These are phyloP conservation scores for Melangyna quadrimaculata DNA, from an alignment of 2,888 invertebrate genomes.

Conservation along the genomic window DNA sequence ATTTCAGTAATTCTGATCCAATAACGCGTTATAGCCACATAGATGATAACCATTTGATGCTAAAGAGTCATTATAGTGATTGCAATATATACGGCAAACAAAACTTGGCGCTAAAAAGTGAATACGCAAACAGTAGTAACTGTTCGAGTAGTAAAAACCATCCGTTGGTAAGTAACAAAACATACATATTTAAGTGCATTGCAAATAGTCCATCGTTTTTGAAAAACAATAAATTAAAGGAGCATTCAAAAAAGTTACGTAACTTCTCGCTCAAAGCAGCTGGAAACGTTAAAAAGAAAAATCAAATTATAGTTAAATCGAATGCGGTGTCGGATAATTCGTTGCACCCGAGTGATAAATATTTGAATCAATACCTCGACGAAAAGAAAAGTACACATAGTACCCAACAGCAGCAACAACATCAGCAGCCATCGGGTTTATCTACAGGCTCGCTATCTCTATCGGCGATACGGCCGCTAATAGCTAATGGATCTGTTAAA, in stretches of 20 bases:
- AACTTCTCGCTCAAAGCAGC: constrained; percentile 79
- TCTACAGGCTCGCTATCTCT: constrained; percentile 76
- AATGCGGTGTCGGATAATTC: constrained; percentile 81
- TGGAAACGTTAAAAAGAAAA: constrained; percentile 78
- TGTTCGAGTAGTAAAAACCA: constrained; percentile 75
- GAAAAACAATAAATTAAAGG: constrained; percentile 80
- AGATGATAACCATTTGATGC: constrained; percentile 74
- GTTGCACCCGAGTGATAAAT: constrained; percentile 80
- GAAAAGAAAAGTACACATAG: constrained; percentile 78
- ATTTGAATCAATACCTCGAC: constrained; percentile 79
- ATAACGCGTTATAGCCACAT: constrained; percentile 74
- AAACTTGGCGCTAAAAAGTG: constrained; percentile 74
- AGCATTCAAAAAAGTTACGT: constrained; percentile 79
- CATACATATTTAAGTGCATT: constrained; percentile 80
- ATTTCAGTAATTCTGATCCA: constrained; percentile 76
- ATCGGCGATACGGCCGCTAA: constrained; percentile 74
- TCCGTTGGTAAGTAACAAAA: constrained; percentile 79
- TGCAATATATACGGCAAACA: constrained; percentile 78
- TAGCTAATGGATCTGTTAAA: constrained; percentile 79
- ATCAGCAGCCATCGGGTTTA: constrained; percentile 61
- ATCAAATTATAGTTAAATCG: constrained; percentile 79
- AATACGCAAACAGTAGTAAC: constrained; percentile 74
- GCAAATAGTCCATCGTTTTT: constrained; percentile 80
- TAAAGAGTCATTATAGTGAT: constrained; percentile 80
- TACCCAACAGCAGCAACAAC: neutral